A percentile compares a stretch with the other conserved stretches of the same genome.
Evolutionary conservation across 2,113 vertebrate species (phyloP).

Genomic region (Herpetotheres cachinnans): DNA sequence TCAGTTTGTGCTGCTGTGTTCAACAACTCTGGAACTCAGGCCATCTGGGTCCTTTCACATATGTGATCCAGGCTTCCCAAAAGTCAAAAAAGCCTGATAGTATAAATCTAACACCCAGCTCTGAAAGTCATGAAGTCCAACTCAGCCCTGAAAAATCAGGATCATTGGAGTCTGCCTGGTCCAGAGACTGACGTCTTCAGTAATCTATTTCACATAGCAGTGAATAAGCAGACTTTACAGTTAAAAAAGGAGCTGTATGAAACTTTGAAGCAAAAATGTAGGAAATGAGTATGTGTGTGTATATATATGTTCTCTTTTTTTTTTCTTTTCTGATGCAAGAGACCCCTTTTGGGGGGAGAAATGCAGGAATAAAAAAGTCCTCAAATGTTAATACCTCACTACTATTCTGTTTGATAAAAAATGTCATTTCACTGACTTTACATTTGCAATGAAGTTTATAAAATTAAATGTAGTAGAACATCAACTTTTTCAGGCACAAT

Average conservation of each 20-base stretch:
- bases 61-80: background rate
- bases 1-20: background rate
- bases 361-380: background rate
- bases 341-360: background rate
- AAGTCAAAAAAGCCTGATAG: background rate
- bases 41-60: background rate
- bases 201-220: background rate
- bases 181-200: background rate
- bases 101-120: background rate
- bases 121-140: background rate
- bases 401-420: background rate
- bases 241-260: background rate
- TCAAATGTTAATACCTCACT: background rate
- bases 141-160: background rate
- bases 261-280: background rate
- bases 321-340: background rate
- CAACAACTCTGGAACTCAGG: background rate
- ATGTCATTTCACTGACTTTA: background rate
- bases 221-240: background rate
- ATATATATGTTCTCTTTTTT: background rate
- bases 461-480: slow-evolving; percentile 3
- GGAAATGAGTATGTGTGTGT: background rate
- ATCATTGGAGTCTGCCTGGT: background rate
- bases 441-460: background rate
- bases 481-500: slow-evolving; percentile 7